phyloP scores from a whole-genome alignment of 2,113 vertebrate species.

The Anolis sagrei region DNA sequence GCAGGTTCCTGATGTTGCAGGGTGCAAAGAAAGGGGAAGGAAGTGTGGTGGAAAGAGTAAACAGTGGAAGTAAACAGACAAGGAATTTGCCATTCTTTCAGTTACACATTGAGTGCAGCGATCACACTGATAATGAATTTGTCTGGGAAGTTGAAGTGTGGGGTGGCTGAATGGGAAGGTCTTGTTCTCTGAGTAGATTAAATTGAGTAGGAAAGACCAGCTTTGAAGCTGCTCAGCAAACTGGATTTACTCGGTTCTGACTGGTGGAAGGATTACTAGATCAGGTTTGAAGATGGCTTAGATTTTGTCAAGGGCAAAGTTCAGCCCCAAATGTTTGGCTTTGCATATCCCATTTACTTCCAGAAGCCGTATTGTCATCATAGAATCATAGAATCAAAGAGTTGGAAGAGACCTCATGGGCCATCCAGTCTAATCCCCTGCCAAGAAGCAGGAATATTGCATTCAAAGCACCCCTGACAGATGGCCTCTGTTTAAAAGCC shows the following conservation, averaged over 20 bases:
- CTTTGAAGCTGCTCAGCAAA: background rate
- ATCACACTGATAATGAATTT: background rate
- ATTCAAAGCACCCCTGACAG: no score
- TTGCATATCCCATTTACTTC: background rate
- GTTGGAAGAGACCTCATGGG: no score
- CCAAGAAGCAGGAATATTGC: no score
- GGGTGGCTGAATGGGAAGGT: no score
- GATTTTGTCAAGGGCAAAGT: background rate
- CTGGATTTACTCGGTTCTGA: background rate
- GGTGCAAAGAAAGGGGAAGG: background rate
- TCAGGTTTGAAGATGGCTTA: background rate
- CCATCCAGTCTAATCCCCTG: no score
- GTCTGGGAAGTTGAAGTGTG: background rate
- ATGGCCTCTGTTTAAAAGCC: no score
- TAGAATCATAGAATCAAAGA: no score
- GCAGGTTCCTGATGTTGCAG: background rate
- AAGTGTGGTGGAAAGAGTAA: background rate
- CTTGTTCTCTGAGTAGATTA: background rate
- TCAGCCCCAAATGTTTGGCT: background rate
- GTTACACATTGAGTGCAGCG: background rate
- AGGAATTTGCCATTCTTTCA: background rate
- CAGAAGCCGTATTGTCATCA: background rate
- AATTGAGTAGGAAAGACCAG: background rate
- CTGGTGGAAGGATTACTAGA: background rate
- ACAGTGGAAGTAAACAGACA: background rate